These are phyloP conservation scores for Echiichthys vipera DNA, from an alignment of 2,797 vertebrate species.

Conservation along the genomic window DNA sequence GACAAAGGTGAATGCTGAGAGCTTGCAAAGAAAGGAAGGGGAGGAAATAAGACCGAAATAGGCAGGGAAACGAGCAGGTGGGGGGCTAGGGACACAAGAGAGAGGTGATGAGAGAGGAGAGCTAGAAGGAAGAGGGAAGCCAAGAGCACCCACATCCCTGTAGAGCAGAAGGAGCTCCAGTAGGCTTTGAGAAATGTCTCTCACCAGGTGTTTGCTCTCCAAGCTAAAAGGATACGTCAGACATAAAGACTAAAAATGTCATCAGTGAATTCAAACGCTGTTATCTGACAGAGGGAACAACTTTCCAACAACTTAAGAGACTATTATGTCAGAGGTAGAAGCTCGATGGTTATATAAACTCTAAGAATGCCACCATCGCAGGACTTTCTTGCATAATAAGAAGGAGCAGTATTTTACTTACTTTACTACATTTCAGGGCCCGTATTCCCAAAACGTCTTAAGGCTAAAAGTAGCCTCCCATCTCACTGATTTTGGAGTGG, in stretches of 20 bases:
- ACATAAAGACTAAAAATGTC: constrained; percentile 29
- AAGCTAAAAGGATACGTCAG: constrained; percentile 16
- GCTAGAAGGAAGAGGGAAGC: background rate
- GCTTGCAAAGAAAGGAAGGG: constrained; percentile 8
- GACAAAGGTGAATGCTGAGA: constrained; percentile 31
- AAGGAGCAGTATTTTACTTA: background rate
- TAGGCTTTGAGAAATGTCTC: constrained; percentile 16
- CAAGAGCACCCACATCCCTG: constrained; percentile 18
- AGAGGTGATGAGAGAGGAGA: constrained; percentile 26
- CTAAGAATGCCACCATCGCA: background rate
- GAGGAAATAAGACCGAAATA: constrained; percentile 16
- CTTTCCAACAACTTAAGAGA: constrained; percentile 19
- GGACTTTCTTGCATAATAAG: constrained; percentile 3
- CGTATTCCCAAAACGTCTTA: no score
- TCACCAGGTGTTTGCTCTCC: constrained; percentile 12
- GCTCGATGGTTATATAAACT: constrained; percentile 6
- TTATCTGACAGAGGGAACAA: constrained; percentile 26
- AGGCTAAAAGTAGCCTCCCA: no score
- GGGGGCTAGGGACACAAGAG: background rate
- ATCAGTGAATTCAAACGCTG: constrained; percentile 33
- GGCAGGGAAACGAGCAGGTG: constrained; percentile 7
- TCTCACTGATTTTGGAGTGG: no score
- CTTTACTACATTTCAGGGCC: background rate
- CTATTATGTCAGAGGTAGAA: constrained; percentile 7
- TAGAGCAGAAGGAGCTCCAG: constrained; percentile 15